Evolutionary conservation across 1,140 invertebrate genomes (phyloP).

Genomic region (Papilio xuthus): DNA sequence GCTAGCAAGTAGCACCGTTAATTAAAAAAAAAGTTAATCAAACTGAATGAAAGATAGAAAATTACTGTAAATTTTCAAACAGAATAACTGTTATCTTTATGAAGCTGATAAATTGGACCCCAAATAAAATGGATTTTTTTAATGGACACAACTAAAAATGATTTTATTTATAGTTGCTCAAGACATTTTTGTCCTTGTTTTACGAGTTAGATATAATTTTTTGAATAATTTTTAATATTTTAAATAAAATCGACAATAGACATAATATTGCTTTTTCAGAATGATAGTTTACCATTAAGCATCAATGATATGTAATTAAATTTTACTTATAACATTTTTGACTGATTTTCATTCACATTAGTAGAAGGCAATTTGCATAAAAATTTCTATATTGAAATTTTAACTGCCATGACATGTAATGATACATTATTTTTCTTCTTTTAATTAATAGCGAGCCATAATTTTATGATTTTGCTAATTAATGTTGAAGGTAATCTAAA

Average conservation of each 20-base stretch:
- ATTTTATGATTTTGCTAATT: too few relatives aligned
- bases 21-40: constrained; percentile 13
- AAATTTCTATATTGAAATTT: background rate
- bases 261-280: background rate
- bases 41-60: too few relatives aligned
- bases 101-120: constrained; percentile 1
- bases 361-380: constrained; percentile 10
- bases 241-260: background rate
- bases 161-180: background rate
- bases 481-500: too few relatives aligned
- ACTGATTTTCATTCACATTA: background rate
- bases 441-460: too few relatives aligned
- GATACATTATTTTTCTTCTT: too few relatives aligned
- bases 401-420: too few relatives aligned
- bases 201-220: background rate
- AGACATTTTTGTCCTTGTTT: background rate
- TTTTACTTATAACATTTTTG: background rate
- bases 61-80: constrained; percentile 36
- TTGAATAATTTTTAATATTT: background rate
- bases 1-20: constrained; percentile 6
- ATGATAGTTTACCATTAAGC: background rate
- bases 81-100: constrained; percentile 38
- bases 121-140: constrained; percentile 2
- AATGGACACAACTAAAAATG: constrained; percentile 24
- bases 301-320: constrained; percentile 20